phyloP scores from a whole-genome alignment of 2,113 vertebrate genomes.

The Ascaphus truei region DNA sequence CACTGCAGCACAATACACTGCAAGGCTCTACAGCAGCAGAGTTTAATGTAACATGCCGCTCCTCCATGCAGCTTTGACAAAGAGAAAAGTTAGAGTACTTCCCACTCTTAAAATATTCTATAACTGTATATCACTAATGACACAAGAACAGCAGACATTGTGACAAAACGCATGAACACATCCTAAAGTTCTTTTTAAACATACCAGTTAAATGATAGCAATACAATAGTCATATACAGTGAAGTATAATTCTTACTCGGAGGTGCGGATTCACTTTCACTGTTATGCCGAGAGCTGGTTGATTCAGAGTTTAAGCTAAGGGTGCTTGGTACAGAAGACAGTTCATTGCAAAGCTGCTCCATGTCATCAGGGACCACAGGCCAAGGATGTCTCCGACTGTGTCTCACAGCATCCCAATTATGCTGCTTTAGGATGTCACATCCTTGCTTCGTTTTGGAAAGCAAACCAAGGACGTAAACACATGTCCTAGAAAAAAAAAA shows the following conservation, averaged over 20 bases:
- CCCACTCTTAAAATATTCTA: too few species aligned
- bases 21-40: too few species aligned
- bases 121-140: too few species aligned
- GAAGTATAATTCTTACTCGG: conserved; percentile 79
- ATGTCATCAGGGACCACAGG: conserved; percentile 93
- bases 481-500: conserved; percentile 80
- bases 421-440: conserved; percentile 92
- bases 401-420: conserved; percentile 89
- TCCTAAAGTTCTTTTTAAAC: too few species aligned
- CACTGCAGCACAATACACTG: too few species aligned
- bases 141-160: too few species aligned
- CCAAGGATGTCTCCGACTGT: conserved; percentile 91
- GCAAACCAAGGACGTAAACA: conserved; percentile 89
- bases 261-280: conserved; percentile 90
- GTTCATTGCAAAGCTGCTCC: conserved; percentile 76
- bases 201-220: too few species aligned
- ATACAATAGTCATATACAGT: too few species aligned
- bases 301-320: conserved; percentile 91
- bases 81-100: too few species aligned
- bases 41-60: too few species aligned
- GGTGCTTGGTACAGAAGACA: conserved; percentile 75
- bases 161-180: too few species aligned
- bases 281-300: conserved; percentile 94
- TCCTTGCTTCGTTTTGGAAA: conserved; percentile 93
- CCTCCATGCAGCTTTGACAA: too few species aligned